Conservation (phyloP, 1,140 invertebrate genomes). For the Leptestheria dahalacensis region DNA sequence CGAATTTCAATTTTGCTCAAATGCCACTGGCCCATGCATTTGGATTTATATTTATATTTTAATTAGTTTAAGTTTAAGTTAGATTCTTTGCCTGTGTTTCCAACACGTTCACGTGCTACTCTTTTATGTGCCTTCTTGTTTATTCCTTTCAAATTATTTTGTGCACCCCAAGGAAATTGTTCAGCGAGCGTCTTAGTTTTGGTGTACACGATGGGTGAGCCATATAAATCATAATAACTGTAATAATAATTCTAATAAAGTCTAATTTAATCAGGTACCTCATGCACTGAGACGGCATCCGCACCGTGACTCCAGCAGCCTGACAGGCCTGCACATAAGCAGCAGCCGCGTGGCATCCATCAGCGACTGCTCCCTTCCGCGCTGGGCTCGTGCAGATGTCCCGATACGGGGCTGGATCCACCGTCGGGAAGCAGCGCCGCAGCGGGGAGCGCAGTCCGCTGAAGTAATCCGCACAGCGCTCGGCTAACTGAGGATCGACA, state of each 20-base stretch:
- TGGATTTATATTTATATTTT: no score
- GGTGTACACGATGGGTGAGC: no score
- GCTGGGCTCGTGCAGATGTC: constrained; percentile 41
- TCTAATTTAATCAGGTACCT: constrained; percentile 31
- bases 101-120: no score
- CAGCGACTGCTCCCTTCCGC: constrained; percentile 22
- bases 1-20: no score
- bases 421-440: constrained; percentile 20
- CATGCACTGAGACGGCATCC: constrained; percentile 61
- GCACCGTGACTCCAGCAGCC: constrained; percentile 50
- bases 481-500: neutral
- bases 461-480: constrained; percentile 1
- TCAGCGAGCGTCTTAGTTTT: no score
- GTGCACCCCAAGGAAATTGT: no score
- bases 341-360: constrained; percentile 54
- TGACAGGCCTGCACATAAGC: constrained; percentile 62
- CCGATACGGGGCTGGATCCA: constrained; percentile 44
- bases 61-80: no score
- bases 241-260: constrained; percentile 1
- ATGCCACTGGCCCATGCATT: no score
- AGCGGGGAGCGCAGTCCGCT: neutral
- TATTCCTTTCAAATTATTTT: no score
- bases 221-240: no score
- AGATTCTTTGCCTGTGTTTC: no score
- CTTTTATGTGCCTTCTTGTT: no score